These are phyloP conservation scores for Ancistrus triradiatus DNA, from an alignment of 2,113 vertebrate species.

Conservation along the genomic window DNA sequence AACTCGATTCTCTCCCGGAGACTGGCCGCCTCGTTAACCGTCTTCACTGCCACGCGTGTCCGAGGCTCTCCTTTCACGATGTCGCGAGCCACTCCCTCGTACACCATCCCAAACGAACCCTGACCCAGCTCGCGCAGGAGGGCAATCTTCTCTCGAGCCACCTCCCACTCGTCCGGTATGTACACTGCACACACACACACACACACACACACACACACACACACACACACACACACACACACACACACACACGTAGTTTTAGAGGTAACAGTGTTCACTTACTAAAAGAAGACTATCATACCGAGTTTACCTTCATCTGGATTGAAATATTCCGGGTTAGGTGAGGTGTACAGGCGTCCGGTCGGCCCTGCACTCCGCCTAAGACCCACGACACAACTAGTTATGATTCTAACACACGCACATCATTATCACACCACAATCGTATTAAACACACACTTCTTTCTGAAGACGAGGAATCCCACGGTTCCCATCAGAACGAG, in stretches of 20 bases:
- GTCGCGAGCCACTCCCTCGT: conserved; percentile 88
- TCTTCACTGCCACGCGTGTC: conserved; percentile 86
- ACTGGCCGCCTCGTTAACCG: conserved; percentile 90
- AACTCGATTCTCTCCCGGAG: conserved; percentile 94
- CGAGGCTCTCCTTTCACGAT: conserved; percentile 85
- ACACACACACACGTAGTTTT: not conserved
- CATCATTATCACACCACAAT: not conserved
- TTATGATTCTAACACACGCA: too few relatives aligned
- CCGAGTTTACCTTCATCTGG: conserved; percentile 80
- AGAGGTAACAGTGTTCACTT: too few relatives aligned
- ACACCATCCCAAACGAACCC: conserved; percentile 97
- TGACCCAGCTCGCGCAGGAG: conserved; percentile 89
- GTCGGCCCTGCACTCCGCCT: conserved; percentile 89
- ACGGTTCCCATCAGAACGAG: conserved; percentile 71
- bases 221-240: conserved; percentile 44
- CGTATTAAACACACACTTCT: conserved; percentile 68
- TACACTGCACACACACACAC: conserved; percentile 74
- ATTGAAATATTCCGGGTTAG: conserved; percentile 93
- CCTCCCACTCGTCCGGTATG: conserved; percentile 94
- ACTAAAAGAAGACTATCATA: not conserved
- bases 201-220: conserved; percentile 3
- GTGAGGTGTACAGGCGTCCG: conserved; percentile 88
- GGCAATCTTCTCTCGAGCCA: conserved; percentile 85
- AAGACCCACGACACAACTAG: not conserved
- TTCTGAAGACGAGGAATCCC: conserved; percentile 81